Conservation (phyloP, 2,888 invertebrate genomes). For the Craniophora ligustri region DNA sequence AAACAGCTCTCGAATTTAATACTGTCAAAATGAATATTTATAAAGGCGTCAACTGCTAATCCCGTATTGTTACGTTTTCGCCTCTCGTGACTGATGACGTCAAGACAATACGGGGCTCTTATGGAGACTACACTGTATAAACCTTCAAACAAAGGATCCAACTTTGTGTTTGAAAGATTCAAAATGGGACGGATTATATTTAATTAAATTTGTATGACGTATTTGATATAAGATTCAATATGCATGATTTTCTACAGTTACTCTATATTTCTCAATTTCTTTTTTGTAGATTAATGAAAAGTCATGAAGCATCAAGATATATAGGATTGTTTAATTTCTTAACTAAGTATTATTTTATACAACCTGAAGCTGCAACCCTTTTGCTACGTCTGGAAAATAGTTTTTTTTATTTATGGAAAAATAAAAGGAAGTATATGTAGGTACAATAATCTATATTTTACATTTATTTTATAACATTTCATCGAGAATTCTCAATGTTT, state of each 20-base stretch:
- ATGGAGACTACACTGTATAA: conserved; percentile 65
- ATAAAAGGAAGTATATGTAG: no score
- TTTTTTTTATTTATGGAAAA: no score
- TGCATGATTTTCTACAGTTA: no score
- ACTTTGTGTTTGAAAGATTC: background rate
- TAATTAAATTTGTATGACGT: background rate
- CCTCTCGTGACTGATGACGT: conserved; percentile 82
- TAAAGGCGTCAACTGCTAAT: conserved; percentile 87
- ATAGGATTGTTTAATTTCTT: no score
- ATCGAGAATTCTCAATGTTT: background rate
- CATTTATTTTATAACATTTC: background rate
- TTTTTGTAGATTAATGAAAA: no score
- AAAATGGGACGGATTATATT: background rate
- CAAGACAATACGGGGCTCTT: conserved; percentile 81
- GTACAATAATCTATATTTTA: no score
- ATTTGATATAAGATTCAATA: background rate
- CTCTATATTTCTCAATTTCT: no score
- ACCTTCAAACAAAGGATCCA: conserved; percentile 1
- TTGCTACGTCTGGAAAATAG: no score
- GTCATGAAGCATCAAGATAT: no score
- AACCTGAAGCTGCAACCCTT: no score
- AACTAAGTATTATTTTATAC: no score
- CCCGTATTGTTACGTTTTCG: conserved; percentile 85
- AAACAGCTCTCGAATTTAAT: conserved; percentile 78
- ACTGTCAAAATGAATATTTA: conserved; percentile 86